phyloP scores from a whole-genome alignment of 2,113 vertebrate species.

The Tupaia chinensis region DNA sequence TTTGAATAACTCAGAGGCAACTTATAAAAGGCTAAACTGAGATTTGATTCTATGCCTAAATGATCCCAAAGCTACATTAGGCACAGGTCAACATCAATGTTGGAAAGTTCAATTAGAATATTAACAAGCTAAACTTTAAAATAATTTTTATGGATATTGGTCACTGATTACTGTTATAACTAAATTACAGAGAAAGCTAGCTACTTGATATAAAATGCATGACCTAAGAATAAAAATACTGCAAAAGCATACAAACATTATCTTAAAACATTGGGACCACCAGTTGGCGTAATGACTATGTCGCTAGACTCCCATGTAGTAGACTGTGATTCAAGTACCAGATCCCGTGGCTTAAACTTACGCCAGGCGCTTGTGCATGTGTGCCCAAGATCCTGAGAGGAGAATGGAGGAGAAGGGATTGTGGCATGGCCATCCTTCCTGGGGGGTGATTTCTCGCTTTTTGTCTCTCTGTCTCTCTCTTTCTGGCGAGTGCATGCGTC shows the following conservation, averaged over 20 bases:
- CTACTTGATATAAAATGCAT: neutral
- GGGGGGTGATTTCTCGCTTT: no score
- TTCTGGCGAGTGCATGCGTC: no score
- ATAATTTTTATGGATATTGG: neutral
- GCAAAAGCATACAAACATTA: neutral
- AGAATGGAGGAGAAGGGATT: no score
- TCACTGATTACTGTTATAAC: neutral
- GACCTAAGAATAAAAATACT: neutral
- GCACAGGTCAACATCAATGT: neutral
- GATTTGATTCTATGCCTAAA: neutral
- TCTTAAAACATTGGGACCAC: neutral
- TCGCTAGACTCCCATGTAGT: no score
- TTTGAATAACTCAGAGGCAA: neutral
- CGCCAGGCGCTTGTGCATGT: no score
- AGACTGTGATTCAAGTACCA: no score
- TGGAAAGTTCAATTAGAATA: neutral
- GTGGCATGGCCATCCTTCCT: no score
- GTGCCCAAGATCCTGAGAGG: no score
- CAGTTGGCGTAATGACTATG: no score
- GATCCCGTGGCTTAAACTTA: no score
- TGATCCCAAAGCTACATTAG: neutral
- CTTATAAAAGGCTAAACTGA: neutral
- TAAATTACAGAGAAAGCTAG: neutral
- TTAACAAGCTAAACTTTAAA: conserved; percentile 29
- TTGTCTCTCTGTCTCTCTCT: no score